These are phyloP conservation scores for Lepidocyrtoides sp. DNA, from an alignment of 2,888 invertebrate species.

Conservation along the genomic window DNA sequence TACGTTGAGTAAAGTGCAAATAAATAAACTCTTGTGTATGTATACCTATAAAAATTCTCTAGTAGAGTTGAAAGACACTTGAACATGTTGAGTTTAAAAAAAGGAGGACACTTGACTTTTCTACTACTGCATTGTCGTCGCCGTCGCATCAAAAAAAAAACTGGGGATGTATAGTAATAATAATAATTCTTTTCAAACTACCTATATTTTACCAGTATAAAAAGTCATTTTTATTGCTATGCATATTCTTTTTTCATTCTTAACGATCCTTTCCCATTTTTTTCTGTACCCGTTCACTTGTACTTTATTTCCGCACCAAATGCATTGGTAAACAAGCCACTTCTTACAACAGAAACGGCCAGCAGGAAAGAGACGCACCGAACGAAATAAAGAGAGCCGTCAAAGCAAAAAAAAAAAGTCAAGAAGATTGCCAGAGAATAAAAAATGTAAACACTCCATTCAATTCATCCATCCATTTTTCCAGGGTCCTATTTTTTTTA, in stretches of 20 bases:
- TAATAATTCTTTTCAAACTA: background rate
- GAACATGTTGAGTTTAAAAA: too few species aligned
- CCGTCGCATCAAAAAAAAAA: background rate
- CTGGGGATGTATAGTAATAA: background rate
- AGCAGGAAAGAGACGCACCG: background rate
- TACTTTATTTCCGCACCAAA: conserved; percentile 6
- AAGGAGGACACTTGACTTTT: conserved; percentile 7
- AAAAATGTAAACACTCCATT: conserved; percentile 15
- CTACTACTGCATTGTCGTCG: background rate
- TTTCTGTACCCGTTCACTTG: background rate
- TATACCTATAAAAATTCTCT: too few species aligned
- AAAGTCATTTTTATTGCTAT: background rate
- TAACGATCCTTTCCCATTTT: background rate
- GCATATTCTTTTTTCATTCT: background rate
- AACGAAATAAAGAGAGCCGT: background rate
- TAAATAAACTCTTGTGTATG: too few species aligned
- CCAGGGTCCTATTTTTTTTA: too few species aligned
- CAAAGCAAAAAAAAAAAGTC: background rate
- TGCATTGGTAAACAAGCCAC: conserved; percentile 3
- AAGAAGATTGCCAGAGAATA: background rate
- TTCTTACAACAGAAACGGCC: background rate
- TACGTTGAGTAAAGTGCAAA: too few species aligned
- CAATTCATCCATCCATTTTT: conserved; percentile 20
- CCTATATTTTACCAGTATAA: background rate
- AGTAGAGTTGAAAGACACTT: too few species aligned